Evolutionary conservation across 2,797 vertebrate genomes (phyloP), one percentile per base, ranked within the genome.

Genomic region (Poeciliopsis infans): DNA sequence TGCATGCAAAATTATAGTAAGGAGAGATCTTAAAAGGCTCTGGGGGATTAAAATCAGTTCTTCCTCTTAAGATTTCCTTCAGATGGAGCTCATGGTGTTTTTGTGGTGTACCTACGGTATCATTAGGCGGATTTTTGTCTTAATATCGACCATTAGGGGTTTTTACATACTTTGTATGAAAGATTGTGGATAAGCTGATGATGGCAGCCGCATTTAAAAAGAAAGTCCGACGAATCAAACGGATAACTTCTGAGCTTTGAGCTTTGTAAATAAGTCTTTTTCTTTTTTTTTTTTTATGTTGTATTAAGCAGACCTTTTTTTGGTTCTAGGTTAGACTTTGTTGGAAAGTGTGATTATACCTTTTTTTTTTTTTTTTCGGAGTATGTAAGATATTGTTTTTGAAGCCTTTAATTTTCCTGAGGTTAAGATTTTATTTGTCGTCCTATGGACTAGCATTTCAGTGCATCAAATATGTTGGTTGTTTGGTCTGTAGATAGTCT

Each of bases 401-500:
- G 88, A 87, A 85, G 91, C 95, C 96, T 88, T 83, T 79, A 92
- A 94, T 93, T 94, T 89, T n/a, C 82, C 81, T 95, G 96, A 89
- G 92, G 94, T 97, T 94, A 77, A 94, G 93, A 93, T 92, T 68
- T 68, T 89, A 93, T 96, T 94, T 89, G 92, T 96, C 94, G 95
- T 97, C 96, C 96, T 94, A 95, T 94, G 95, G 96, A 97, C 96
- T 96, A 96, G 95, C 97, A 96, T 97, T 97, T 96, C 96, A 96
- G 96, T 97, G 96, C 96, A 97, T 97, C 96, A 93, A 89, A 96
- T 97, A 94, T 94, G 97, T 98, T 97, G 96, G 96, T 97, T 90
- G 96, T 97, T 97, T 96, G 95, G 97, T 98, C 96, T 97, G 97
- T 98, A 98, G 97, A 97, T 97, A 97, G 97, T 97, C 96, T 97